Conservation (phyloP, 2,113 vertebrate genomes). For the Pterocles orientalis region DNA sequence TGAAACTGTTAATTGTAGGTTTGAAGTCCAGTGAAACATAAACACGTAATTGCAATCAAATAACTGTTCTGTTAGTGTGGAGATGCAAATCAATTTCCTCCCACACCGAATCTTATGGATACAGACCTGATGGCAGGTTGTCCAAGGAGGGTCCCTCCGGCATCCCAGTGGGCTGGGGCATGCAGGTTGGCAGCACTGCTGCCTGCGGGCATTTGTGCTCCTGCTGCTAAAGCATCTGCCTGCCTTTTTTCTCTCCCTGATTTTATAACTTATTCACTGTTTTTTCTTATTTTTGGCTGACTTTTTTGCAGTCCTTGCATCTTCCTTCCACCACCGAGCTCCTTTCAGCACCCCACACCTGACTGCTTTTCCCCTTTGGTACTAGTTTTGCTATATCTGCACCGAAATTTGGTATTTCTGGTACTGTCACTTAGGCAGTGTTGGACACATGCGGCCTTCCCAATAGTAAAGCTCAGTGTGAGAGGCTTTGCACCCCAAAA, state of each 20-base stretch:
- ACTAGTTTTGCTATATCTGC: neutral
- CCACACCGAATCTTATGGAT: neutral
- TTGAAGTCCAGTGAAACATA: neutral
- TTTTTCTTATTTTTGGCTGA: neutral
- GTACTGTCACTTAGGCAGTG: neutral
- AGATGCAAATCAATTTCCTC: neutral
- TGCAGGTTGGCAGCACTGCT: neutral
- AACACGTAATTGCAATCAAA: neutral
- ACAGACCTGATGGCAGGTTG: neutral
- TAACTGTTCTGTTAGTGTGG: neutral
- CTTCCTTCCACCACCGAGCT: neutral
- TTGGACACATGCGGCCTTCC: neutral
- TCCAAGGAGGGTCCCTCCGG: too few species aligned
- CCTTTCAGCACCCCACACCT: neutral
- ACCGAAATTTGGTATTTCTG: neutral
- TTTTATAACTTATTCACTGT: neutral
- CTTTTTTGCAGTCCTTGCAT: neutral
- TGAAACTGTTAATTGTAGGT: neutral
- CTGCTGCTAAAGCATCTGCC: neutral
- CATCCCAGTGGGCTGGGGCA: too few species aligned
- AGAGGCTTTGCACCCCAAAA: neutral
- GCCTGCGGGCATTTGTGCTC: rapidly evolving
- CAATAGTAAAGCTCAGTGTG: neutral
- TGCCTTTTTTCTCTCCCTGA: neutral
- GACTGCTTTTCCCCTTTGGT: neutral